Evolutionary conservation across 2,888 invertebrate genomes (phyloP).

Genomic region (Coelopa pilipes): DNA sequence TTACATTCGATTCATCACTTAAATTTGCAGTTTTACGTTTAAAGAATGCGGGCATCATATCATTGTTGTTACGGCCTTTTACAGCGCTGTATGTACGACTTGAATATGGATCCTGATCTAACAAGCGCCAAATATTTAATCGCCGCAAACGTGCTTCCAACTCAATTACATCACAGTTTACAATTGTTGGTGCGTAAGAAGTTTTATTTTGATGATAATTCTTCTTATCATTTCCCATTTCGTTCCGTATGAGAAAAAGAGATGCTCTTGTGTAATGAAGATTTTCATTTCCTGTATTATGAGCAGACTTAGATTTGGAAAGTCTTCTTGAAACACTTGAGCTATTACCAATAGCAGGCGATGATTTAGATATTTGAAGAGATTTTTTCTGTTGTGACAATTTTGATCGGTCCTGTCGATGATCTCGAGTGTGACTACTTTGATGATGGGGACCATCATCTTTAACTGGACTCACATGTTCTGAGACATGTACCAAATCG

Average conservation of each 20-base stretch:
- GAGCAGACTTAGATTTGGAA: slow-evolving; percentile 42
- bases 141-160: slow-evolving; percentile 57
- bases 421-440: neutral
- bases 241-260: slow-evolving; percentile 56
- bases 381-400: neutral
- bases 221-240: slow-evolving; percentile 28
- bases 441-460: slow-evolving; percentile 33
- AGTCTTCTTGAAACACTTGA: slow-evolving; percentile 21
- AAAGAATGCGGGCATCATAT: slow-evolving; percentile 61
- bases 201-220: slow-evolving; percentile 31
- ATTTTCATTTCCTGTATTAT: slow-evolving; percentile 32
- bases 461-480: slow-evolving; percentile 53
- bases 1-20: slow-evolving; percentile 59
- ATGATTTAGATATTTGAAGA: slow-evolving; percentile 37
- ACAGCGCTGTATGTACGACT: slow-evolving; percentile 33
- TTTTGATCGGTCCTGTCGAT: slow-evolving; percentile 6
- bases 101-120: slow-evolving; percentile 29
- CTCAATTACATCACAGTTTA: slow-evolving; percentile 59
- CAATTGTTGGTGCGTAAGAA: slow-evolving; percentile 51
- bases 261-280: slow-evolving; percentile 54
- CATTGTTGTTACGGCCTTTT: slow-evolving; percentile 39
- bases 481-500: slow-evolving; percentile 52
- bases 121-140: slow-evolving; percentile 53
- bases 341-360: slow-evolving; percentile 28
- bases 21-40: slow-evolving; percentile 56